These are phyloP conservation scores for Cephus pygmeus DNA, from an alignment of 2,888 invertebrate species.

Conservation along the genomic window DNA sequence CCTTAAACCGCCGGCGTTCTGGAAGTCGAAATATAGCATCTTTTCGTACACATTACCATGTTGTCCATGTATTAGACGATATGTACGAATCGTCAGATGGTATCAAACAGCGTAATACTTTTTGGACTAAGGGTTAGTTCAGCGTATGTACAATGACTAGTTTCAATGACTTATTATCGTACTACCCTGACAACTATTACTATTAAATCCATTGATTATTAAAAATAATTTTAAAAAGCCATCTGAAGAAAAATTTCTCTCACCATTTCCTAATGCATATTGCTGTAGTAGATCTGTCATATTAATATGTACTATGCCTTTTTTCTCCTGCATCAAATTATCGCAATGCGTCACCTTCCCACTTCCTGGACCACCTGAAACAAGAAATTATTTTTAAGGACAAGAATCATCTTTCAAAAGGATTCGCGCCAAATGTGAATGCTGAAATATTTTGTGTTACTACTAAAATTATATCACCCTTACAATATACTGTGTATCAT, in stretches of 20 bases:
- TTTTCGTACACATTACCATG: too few species aligned
- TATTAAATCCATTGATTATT: slow-evolving; percentile 9
- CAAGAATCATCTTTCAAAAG: neutral
- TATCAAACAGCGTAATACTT: too few species aligned
- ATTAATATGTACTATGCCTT: slow-evolving; percentile 87
- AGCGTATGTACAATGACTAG: neutral
- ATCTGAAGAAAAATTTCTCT: slow-evolving; percentile 39
- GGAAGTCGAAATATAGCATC: too few species aligned
- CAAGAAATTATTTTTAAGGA: slow-evolving; percentile 11
- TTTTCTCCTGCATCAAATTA: slow-evolving; percentile 86
- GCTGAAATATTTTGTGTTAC: neutral
- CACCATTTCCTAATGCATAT: slow-evolving; percentile 89
- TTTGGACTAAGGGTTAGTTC: too few species aligned
- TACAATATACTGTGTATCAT: neutral
- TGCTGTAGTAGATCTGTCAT: slow-evolving; percentile 92
- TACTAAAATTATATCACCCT: neutral
- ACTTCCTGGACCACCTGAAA: slow-evolving; percentile 91
- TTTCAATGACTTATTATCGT: neutral
- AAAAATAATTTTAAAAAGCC: slow-evolving; percentile 17
- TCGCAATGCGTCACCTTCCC: slow-evolving; percentile 99
- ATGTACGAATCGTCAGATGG: too few species aligned
- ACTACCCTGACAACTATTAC: neutral
- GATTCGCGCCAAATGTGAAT: neutral
- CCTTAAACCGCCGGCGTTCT: too few species aligned
- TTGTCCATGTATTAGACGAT: too few species aligned